Percentiles rank a stretch among this genome's conserved stretches.
phyloP scores from a whole-genome alignment of 1,140 invertebrate genomes.

The Pachyrhynchus sulphureomaculatus region DNA sequence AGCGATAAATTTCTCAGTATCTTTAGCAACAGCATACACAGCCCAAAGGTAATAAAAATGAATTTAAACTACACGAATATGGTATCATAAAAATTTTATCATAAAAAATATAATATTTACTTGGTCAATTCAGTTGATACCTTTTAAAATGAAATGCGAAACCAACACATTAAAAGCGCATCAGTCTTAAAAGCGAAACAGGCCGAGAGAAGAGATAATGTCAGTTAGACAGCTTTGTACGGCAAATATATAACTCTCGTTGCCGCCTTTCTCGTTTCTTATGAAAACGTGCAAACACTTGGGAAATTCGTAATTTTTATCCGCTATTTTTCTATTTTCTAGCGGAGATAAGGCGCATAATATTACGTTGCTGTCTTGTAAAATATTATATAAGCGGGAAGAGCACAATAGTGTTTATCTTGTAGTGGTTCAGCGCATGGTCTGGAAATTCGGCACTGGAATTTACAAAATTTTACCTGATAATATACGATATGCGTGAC shows the following conservation, averaged over 20 bases:
- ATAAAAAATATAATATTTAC: conserved; percentile 20
- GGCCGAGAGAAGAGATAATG: conserved; percentile 42
- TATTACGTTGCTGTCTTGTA: conserved; percentile 31
- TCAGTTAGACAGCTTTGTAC: conserved; percentile 34
- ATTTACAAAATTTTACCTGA: too few relatives aligned
- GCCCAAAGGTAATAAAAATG: too few relatives aligned
- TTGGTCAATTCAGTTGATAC: conserved; percentile 18
- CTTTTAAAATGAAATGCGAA: conserved; percentile 17
- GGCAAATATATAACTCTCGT: conserved; percentile 40
- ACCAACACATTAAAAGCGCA: conserved; percentile 46
- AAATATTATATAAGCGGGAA: conserved; percentile 22
- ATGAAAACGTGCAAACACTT: conserved; percentile 39
- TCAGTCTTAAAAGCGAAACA: conserved; percentile 47
- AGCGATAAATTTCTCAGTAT: too few relatives aligned
- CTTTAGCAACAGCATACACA: too few relatives aligned
- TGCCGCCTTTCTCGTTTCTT: conserved; percentile 31
- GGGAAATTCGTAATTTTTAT: conserved; percentile 45
- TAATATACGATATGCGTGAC: too few relatives aligned
- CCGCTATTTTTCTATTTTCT: conserved; percentile 39
- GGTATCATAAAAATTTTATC: conserved; percentile 23
- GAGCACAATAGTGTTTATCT: too few relatives aligned
- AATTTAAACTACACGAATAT: too few relatives aligned
- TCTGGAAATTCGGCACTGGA: too few relatives aligned
- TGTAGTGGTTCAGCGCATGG: too few relatives aligned
- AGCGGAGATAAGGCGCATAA: conserved; percentile 39